Evolutionary conservation across 2,797 vertebrate genomes (phyloP).

Genomic region (Geotrypetes seraphini): DNA sequence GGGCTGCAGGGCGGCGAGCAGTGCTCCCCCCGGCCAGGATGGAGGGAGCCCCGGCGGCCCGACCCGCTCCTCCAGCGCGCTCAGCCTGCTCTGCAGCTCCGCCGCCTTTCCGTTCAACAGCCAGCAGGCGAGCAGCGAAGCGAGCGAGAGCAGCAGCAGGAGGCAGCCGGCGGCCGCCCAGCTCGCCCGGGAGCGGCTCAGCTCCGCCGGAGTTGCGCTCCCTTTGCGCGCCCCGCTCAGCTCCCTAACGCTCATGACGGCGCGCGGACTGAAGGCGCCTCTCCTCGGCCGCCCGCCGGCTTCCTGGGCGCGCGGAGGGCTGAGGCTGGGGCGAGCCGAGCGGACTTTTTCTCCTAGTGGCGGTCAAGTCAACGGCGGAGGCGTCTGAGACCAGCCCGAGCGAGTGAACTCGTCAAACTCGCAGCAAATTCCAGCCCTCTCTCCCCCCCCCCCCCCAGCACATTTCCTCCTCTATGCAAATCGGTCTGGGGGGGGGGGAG

Average conservation of each 20-base stretch:
- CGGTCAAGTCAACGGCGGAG: not conserved
- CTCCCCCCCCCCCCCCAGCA: too few species aligned
- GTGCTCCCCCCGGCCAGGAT: constrained; percentile 50
- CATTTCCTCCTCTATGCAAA: too few species aligned
- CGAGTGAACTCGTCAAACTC: too few species aligned
- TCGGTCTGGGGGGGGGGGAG: too few species aligned
- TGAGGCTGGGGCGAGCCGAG: too few species aligned
- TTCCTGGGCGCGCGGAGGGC: too few species aligned
- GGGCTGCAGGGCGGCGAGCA: constrained; percentile 56
- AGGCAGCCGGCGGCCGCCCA: constrained; percentile 33
- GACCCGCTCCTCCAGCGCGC: constrained; percentile 59
- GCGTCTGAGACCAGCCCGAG: not conserved
- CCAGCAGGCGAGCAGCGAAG: constrained; percentile 69
- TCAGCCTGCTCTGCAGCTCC: constrained; percentile 69
- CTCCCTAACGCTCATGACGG: not conserved
- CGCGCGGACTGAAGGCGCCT: too few species aligned
- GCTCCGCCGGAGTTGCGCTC: constrained; percentile 31
- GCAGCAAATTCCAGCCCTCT: too few species aligned
- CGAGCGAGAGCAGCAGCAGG: constrained; percentile 70
- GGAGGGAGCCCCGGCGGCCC: constrained; percentile 18
- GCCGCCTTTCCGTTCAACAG: constrained; percentile 69
- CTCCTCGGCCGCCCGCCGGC: constrained; percentile 6
- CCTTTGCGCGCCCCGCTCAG: constrained; percentile 15
- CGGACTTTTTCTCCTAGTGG: too few species aligned
- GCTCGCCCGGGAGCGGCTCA: constrained; percentile 7